Conservation (phyloP, 2,888 invertebrate genomes). For the Acanthoscelides obtectus region DNA sequence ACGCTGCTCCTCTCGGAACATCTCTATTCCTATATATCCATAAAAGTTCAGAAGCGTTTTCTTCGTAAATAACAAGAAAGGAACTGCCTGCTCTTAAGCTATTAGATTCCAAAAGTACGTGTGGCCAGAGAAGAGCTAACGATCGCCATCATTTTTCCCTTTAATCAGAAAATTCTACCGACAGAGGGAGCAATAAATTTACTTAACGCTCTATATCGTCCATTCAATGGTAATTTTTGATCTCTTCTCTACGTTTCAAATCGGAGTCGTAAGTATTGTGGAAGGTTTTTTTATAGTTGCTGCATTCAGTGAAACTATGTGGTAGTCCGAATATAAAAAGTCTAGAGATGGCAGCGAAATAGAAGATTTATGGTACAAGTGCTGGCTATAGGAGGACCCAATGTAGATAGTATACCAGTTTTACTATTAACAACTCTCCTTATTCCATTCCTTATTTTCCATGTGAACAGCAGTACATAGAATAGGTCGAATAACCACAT, state of each 20-base stretch:
- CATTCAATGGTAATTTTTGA: constrained; percentile 21
- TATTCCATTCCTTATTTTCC: no score
- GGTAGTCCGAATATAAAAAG: background rate
- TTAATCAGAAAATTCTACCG: background rate
- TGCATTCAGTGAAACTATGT: background rate
- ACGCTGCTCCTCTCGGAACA: no score
- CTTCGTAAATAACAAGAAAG: no score
- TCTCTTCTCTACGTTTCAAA: constrained; percentile 16
- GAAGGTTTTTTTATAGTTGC: background rate
- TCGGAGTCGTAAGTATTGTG: background rate
- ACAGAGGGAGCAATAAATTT: constrained; percentile 5
- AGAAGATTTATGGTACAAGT: background rate
- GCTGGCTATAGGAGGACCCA: no score
- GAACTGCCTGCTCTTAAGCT: background rate
- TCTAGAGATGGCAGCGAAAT: background rate
- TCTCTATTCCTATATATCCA: no score
- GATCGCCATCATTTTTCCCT: background rate
- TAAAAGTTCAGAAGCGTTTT: no score
- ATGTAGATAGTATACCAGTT: no score
- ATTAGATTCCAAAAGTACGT: background rate
- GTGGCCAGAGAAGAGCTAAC: background rate
- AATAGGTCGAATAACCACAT: no score
- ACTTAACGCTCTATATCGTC: constrained; percentile 16
- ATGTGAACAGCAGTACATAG: no score
- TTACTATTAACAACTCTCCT: no score